Evolutionary conservation across 2,888 invertebrate species (phyloP).

Genomic region (Chouioia cunea): DNA sequence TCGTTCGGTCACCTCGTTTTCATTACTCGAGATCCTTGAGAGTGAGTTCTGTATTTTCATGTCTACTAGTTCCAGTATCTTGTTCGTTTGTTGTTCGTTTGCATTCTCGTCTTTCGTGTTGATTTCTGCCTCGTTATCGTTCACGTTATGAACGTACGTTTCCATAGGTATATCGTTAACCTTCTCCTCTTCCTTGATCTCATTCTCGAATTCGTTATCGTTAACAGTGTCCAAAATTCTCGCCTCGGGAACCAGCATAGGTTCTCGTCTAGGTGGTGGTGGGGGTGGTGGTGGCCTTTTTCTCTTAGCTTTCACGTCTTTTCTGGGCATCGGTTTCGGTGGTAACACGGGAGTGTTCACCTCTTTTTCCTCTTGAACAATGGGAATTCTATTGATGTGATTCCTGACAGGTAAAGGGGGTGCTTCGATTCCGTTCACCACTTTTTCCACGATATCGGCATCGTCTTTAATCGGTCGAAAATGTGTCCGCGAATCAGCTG

Average conservation of each 20-base stretch:
- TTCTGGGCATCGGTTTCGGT: slow-evolving; percentile 66
- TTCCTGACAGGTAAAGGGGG: slow-evolving; percentile 57
- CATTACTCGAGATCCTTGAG: slow-evolving; percentile 33
- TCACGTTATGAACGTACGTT: neutral
- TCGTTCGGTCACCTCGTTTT: slow-evolving; percentile 33
- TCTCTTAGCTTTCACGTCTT: slow-evolving; percentile 61
- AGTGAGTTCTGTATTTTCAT: slow-evolving; percentile 53
- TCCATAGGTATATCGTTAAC: neutral
- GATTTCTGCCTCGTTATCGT: slow-evolving; percentile 2
- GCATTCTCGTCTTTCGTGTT: slow-evolving; percentile 13
- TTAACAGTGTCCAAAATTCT: slow-evolving; percentile 2
- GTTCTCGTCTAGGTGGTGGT: slow-evolving; percentile 58
- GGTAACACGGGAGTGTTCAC: slow-evolving; percentile 53
- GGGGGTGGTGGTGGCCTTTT: slow-evolving; percentile 68
- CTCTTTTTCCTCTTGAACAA: slow-evolving; percentile 54
- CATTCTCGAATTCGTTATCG: neutral
- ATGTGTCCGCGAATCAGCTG: slow-evolving; percentile 62
- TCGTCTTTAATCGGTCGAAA: slow-evolving; percentile 63
- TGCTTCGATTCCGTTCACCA: slow-evolving; percentile 56
- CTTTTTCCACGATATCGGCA: slow-evolving; percentile 60
- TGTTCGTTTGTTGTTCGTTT: slow-evolving; percentile 52
- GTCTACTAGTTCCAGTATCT: slow-evolving; percentile 62
- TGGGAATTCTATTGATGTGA: slow-evolving; percentile 60
- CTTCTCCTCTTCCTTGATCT: slow-evolving; percentile 8
- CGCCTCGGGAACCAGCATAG: slow-evolving; percentile 48